Evolutionary conservation across 2,888 invertebrate genomes (phyloP).

Genomic region (Odontothrips loti): DNA sequence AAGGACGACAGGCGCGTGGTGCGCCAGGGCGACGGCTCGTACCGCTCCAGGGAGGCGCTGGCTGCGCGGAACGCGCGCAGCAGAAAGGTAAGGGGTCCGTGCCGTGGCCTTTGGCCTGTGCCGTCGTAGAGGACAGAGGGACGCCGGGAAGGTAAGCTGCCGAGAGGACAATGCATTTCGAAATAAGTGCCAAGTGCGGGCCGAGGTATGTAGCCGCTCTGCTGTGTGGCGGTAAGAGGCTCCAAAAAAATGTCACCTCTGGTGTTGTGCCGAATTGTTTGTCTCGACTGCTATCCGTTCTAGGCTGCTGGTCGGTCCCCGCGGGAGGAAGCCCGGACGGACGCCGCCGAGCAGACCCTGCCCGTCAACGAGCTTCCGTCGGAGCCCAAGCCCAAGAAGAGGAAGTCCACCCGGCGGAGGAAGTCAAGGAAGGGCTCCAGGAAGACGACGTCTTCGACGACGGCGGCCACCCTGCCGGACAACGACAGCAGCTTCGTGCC

Average conservation of each 20-base stretch:
- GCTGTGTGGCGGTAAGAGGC: too few species aligned
- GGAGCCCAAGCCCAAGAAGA: conserved; percentile 8
- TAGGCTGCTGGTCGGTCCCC: neutral
- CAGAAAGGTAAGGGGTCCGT: neutral
- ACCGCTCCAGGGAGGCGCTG: conserved; percentile 8
- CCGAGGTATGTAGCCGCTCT: too few species aligned
- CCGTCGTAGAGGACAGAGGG: too few species aligned
- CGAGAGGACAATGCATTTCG: neutral
- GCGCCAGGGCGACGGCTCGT: conserved; percentile 14
- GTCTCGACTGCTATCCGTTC: too few species aligned
- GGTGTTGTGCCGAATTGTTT: too few species aligned
- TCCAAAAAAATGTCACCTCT: too few species aligned
- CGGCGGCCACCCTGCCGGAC: neutral
- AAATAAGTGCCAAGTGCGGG: too few species aligned
- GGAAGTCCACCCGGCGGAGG: neutral
- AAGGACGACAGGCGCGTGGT: conserved; percentile 3
- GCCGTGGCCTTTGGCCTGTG: too few species aligned
- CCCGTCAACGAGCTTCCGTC: neutral
- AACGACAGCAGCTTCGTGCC: neutral
- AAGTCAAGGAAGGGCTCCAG: neutral
- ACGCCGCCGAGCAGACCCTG: neutral
- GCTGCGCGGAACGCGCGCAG: conserved; percentile 7
- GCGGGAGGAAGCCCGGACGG: neutral
- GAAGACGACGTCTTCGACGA: neutral
- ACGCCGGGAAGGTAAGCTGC: neutral